phyloP scores from a whole-genome alignment of 1,140 invertebrate species.

The Pogonognathellus flavescens region DNA sequence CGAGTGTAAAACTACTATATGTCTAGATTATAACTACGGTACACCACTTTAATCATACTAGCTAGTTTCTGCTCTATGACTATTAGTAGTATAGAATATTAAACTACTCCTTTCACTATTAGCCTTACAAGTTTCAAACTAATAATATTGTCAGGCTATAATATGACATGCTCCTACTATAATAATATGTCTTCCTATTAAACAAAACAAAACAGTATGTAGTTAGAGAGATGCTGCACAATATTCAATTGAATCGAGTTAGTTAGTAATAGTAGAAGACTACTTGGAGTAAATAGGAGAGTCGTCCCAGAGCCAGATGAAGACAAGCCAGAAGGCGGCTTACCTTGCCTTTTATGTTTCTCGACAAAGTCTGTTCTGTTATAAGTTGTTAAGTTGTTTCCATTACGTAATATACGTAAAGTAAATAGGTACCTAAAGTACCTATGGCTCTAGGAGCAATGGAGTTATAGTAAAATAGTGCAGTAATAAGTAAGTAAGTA shows the following conservation, averaged over 20 bases:
- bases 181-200: background rate
- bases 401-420: conserved; percentile 6
- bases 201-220: conserved; percentile 26
- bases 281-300: too few relatives aligned
- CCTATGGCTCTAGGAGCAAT: background rate
- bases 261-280: too few relatives aligned
- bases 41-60: background rate
- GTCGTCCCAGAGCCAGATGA: background rate
- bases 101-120: too few relatives aligned
- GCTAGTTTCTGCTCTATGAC: background rate
- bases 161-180: too few relatives aligned
- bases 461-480: conserved; percentile 19
- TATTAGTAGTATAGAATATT: background rate
- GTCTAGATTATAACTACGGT: background rate
- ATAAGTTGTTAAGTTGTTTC: background rate
- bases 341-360: conserved; percentile 48
- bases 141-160: too few relatives aligned
- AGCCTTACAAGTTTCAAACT: too few relatives aligned
- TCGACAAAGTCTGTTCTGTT: conserved; percentile 31
- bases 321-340: conserved; percentile 37
- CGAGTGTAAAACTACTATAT: background rate
- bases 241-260: conserved; percentile 42
- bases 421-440: background rate
- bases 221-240: background rate
- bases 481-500: background rate